Evolutionary conservation across 2,797 vertebrate species (phyloP), one percentile per base, ranked within the genome.

Genomic region (Mallotus villosus): DNA sequence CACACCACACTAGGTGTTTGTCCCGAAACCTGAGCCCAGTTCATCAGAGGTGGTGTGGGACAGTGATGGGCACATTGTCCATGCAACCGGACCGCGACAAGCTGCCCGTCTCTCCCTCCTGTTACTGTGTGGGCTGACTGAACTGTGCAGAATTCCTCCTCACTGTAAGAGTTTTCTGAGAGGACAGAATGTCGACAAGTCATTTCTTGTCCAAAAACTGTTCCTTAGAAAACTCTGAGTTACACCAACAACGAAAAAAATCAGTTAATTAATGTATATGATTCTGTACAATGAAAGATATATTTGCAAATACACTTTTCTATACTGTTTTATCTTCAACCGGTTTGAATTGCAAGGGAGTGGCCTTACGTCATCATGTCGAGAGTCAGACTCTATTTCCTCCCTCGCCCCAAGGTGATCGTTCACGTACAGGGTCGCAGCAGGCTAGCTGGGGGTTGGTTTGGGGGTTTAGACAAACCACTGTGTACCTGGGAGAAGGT

Each of bases 1-100:
- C 21, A 78, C 74, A 76, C 70, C 69, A 72, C 11, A 46, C 41
- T 11, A 46, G 41, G 16, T 14, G 49, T 64, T 75, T 76, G 67
- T 71, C 84, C 82, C 76, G 82, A 86, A 87, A 85, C 89, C 87
- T 89, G 85, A 88, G 76, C 75, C 70, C 75, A 84, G 82, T 81
- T 81, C 77, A 65, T 75, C 75, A 84, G 79, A 82, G 81, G 79
- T 78, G 86, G 83, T 84, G 82, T 75, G 74, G 76, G 81, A 83
- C 76, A 77, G 74, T 61, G 67, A 84, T 74, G 82, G 83, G 84
- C 74, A 76, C 78, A 83, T 88, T 19, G 4, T 27, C 66, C 63
- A 25, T 24, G 12, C n/a, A 14, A 22, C 37, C 19, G 51, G 51
- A 55, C 11, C 9, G 7, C 9, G n/a, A 51, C 41, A 55, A 53